Evolutionary conservation across 2,888 invertebrate genomes (phyloP).

Genomic region (Eubasilissa splendida): DNA sequence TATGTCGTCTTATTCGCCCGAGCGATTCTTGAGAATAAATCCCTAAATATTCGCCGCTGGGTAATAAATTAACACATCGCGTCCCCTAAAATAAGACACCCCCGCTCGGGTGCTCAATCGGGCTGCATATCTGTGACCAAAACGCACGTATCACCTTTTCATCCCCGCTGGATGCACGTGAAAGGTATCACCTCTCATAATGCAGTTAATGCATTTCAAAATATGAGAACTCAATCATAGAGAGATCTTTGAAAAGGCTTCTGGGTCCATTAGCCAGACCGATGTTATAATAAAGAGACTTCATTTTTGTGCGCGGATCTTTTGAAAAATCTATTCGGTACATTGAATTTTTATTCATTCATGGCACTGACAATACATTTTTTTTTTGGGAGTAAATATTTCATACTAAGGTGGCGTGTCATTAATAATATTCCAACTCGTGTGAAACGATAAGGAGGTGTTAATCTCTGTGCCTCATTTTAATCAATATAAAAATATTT

Average conservation of each 20-base stretch:
- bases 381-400: not conserved
- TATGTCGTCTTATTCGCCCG: not conserved
- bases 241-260: constrained; percentile 10
- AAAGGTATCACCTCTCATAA: constrained; percentile 6
- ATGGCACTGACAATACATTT: not conserved
- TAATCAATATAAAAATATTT: no score
- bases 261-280: constrained; percentile 49
- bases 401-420: not conserved
- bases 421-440: constrained; percentile 1
- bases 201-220: constrained; percentile 50
- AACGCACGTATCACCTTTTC: constrained; percentile 3
- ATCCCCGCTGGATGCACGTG: constrained; percentile 8
- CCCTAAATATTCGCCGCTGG: not conserved
- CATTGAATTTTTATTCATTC: not conserved
- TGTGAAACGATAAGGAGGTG: not conserved
- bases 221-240: constrained; percentile 51
- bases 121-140: no score
- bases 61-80: constrained; percentile 4
- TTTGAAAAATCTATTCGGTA: not conserved
- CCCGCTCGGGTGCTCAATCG: no score
- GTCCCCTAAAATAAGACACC: not conserved
- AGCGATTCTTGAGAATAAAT: constrained; percentile 4
- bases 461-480: no score
- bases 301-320: constrained; percentile 18
- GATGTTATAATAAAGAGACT: constrained; percentile 19